These are phyloP conservation scores for Uromys caudimaculatus DNA, from an alignment of 2,797 vertebrate genomes.

Conservation along the genomic window DNA sequence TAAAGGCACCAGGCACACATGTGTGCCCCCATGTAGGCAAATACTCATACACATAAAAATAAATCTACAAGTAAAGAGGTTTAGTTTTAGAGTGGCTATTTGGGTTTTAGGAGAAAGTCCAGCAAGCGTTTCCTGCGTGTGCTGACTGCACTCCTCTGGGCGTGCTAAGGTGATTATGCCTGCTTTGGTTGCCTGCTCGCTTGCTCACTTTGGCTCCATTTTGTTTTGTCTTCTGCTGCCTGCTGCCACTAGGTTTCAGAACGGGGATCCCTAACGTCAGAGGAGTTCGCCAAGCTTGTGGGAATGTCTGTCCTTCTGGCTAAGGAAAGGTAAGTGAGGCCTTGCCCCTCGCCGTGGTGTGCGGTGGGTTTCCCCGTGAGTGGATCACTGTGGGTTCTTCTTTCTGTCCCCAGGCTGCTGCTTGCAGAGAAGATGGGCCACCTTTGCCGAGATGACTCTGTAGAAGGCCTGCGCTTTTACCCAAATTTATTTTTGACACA, in stretches of 20 bases:
- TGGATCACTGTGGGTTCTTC: conserved; percentile 46
- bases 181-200: background rate
- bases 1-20: background rate
- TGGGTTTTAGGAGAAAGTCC: background rate
- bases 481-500: conserved; percentile 95
- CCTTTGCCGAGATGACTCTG: conserved; percentile 98
- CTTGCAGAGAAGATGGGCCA: conserved; percentile 99
- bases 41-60: background rate
- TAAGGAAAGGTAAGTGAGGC: conserved; percentile 93
- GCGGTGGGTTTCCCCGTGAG: conserved; percentile 31
- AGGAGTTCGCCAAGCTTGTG: conserved; percentile 97
- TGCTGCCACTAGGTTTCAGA: conserved; percentile 92
- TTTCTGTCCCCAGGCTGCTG: conserved; percentile 90
- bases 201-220: background rate
- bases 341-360: background rate
- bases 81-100: conserved; percentile 30
- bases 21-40: background rate
- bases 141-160: background rate
- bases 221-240: conserved; percentile 10
- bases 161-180: background rate
- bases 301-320: conserved; percentile 98
- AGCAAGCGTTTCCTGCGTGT: background rate
- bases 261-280: conserved; percentile 96
- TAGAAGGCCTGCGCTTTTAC: conserved; percentile 98
- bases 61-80: background rate